Percentiles rank a stretch among this genome's conserved stretches.
Conservation (phyloP, 1,140 invertebrate genomes). For the Heliconius hewitsoni region DNA sequence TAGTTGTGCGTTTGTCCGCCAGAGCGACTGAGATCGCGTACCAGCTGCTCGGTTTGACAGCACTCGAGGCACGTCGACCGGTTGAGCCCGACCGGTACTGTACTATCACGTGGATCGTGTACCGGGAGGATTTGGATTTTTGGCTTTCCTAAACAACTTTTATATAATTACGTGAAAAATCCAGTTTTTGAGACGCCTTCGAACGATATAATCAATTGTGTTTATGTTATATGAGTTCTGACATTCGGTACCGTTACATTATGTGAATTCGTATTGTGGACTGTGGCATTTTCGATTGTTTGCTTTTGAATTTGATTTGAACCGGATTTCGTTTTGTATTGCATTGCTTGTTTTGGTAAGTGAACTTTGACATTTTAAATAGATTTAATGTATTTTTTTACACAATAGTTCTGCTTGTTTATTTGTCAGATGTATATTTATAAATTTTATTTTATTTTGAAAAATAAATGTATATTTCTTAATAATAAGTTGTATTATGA, state of each 20-base stretch:
- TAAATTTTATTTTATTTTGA: too few relatives aligned
- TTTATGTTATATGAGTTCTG: conserved; percentile 30
- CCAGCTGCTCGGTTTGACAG: conserved; percentile 78
- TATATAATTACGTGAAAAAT: conserved; percentile 58
- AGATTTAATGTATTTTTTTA: too few relatives aligned
- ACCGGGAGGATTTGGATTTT: conserved; percentile 64
- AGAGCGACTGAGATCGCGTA: conserved; percentile 63
- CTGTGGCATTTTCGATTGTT: conserved; percentile 71
- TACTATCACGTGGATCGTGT: conserved; percentile 65
- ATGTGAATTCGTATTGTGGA: conserved; percentile 68
- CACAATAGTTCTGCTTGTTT: too few relatives aligned
- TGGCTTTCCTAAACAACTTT: conserved; percentile 69
- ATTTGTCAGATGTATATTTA: too few relatives aligned
- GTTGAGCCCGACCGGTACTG: conserved; percentile 54
- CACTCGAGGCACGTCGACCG: conserved; percentile 65
- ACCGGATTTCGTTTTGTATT: conserved; percentile 47
- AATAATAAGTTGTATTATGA: not conserved
- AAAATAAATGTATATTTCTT: too few relatives aligned
- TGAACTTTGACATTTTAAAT: conserved; percentile 11
- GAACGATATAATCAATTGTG: conserved; percentile 45
- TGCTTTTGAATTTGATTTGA: conserved; percentile 60
- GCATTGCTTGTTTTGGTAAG: conserved; percentile 33
- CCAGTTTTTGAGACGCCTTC: conserved; percentile 36
- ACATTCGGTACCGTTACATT: conserved; percentile 59
- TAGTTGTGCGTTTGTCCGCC: conserved; percentile 72